Evolutionary conservation across 2,113 vertebrate species (phyloP).

Genomic region (Sander vitreus): DNA sequence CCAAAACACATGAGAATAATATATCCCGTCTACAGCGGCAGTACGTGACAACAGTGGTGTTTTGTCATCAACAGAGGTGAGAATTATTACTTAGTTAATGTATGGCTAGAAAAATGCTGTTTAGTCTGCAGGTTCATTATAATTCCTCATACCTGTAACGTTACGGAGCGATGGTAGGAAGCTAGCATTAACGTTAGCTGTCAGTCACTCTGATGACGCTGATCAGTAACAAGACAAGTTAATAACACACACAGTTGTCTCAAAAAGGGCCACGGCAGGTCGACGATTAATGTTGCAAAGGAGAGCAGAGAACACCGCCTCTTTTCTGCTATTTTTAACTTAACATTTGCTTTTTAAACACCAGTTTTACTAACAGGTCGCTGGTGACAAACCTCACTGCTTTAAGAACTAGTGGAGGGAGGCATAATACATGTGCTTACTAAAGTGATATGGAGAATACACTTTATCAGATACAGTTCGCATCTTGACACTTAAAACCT

Average conservation of each 20-base stretch:
- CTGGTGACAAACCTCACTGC: not conserved
- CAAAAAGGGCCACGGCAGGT: no score
- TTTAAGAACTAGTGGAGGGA: not conserved
- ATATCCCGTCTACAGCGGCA: accelerated
- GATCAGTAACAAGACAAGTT: not conserved
- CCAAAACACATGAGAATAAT: not conserved
- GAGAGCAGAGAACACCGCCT: not conserved
- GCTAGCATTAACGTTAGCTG: slow-evolving; percentile 26
- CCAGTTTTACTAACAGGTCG: not conserved
- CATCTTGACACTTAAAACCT: not conserved
- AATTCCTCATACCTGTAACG: not conserved
- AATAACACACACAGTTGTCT: not conserved
- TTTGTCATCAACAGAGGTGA: slow-evolving; percentile 42
- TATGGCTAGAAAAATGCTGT: not conserved
- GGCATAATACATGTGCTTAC: no score
- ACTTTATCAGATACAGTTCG: not conserved
- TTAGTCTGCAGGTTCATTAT: not conserved
- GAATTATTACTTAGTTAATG: not conserved
- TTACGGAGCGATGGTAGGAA: not conserved
- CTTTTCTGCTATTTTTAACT: not conserved
- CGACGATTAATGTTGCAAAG: not conserved
- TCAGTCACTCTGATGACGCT: not conserved
- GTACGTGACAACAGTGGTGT: not conserved
- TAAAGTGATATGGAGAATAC: not conserved
- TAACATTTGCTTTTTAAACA: not conserved